Evolutionary conservation across 2,113 vertebrate genomes (phyloP), one percentile per base, ranked within the genome.

Genomic region (Hystrix brachyura): DNA sequence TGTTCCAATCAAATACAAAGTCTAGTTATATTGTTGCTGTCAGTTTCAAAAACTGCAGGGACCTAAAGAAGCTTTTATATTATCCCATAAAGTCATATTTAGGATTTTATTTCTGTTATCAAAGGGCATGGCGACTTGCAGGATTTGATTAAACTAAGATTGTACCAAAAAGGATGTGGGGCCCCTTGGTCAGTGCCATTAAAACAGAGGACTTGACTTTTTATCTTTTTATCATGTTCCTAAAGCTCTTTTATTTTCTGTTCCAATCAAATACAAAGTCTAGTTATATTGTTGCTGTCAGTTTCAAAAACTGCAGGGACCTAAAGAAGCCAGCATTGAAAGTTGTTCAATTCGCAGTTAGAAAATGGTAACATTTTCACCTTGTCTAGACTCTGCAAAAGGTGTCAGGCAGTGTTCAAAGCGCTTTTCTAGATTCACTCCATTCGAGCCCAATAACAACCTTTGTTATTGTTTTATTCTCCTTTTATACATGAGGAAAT

Each of bases 281-380:
- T 97, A 43, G 19, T 74, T 81, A 92, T 88, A 87, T 86, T 96
- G 94, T 93, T 97, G 84, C 79, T 97, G 90, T 98, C 95, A 87
- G 90, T 98, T 96, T 0, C 0, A 93, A 98, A 76, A 98, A 97
- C 94, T 96, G 95, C 96, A 97, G 97, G 96, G 96, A 97, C 89
- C 91, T 98, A 83, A 97, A 93, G 87, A 97, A 95, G 57, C 88
- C 38, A 94, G 86, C 59, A 87, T 0, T 15, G 79, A 97, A 98
- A 97, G 97, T 17, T 46, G 57, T 55, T 21, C n/a, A 7, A 46
- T 60, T 90, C 7, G 5, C 19, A 67, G 29, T 48, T 83, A 38
- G 29, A 79, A 64, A 89, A 67, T 19, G n/a, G n/a, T 5, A 43
- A 80, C 14, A 15, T 8, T 17, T 48, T 65, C 43, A 59, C 21